Percentiles rank a stretch among this genome's conserved stretches.
phyloP scores from a whole-genome alignment of 2,888 invertebrate genomes.

The Ennomos quercinarius region DNA sequence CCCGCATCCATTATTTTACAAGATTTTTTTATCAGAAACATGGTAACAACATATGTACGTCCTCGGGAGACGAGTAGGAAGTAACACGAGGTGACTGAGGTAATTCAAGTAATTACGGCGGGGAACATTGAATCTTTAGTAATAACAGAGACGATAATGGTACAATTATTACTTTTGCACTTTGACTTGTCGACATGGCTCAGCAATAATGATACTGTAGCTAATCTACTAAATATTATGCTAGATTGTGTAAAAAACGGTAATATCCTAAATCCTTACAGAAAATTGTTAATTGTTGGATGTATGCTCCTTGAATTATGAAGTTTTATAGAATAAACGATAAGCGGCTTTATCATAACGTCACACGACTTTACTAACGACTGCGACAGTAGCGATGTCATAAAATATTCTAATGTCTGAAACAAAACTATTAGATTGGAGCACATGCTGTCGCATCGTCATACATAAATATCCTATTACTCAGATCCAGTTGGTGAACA shows the following conservation, averaged over 20 bases:
- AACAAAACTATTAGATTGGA: conserved; percentile 6
- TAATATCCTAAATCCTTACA: neutral
- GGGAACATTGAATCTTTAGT: conserved; percentile 49
- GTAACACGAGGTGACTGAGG: conserved; percentile 50
- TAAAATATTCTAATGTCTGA: neutral
- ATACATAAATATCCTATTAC: conserved; percentile 25
- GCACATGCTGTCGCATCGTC: conserved; percentile 14
- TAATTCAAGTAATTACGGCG: conserved; percentile 50
- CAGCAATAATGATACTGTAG: conserved; percentile 16
- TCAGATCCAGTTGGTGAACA: conserved; percentile 23
- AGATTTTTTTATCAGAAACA: conserved; percentile 45
- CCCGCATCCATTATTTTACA: conserved; percentile 47
- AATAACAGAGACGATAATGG: conserved; percentile 43
- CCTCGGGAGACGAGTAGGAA: conserved; percentile 47
- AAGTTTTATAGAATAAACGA: neutral
- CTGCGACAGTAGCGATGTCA: conserved; percentile 2
- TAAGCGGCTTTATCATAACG: conserved; percentile 10
- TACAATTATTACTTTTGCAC: conserved; percentile 54
- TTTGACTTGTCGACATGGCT: conserved; percentile 33
- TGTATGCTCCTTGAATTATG: conserved; percentile 3
- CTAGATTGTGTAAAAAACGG: no score
- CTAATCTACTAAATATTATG: neutral
- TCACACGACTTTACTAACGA: no score
- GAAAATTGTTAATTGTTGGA: neutral
- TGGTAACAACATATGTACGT: conserved; percentile 42